These are phyloP conservation scores for Cephus cinctus DNA, from an alignment of 1,140 invertebrate genomes.

Conservation along the genomic window DNA sequence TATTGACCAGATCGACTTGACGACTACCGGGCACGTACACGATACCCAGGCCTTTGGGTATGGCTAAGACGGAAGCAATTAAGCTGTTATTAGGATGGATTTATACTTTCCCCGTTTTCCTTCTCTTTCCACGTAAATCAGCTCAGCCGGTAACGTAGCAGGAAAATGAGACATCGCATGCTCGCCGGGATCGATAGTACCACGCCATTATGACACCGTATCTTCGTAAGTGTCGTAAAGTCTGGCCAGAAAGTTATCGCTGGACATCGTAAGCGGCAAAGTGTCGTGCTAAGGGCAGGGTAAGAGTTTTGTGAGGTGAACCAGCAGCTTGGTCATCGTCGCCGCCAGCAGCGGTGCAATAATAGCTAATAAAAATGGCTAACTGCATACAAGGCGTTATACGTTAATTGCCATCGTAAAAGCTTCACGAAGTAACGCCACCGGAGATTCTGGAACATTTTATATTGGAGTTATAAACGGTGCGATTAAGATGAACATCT, in stretches of 20 bases:
- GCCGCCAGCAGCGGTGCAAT: too few species aligned
- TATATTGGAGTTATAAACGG: too few species aligned
- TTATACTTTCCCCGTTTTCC: background rate
- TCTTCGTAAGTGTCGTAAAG: constrained; percentile 1
- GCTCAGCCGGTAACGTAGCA: too few species aligned
- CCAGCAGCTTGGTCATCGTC: too few species aligned
- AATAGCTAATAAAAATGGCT: constrained; percentile 33
- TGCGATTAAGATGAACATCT: too few species aligned
- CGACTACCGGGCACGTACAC: too few species aligned
- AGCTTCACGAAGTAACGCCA: constrained; percentile 12
- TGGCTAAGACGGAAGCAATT: too few species aligned
- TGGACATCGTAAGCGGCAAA: constrained; percentile 3
- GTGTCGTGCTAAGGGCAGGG: constrained; percentile 3
- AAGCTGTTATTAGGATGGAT: background rate
- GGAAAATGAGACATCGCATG: too few species aligned
- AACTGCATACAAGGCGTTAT: constrained; percentile 25
- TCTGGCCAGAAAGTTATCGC: background rate
- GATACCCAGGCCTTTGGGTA: too few species aligned
- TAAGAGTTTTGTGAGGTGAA: background rate
- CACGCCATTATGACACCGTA: background rate
- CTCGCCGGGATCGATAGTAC: constrained; percentile 29
- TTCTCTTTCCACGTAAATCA: too few species aligned
- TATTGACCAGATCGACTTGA: too few species aligned
- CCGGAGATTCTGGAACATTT: too few species aligned
- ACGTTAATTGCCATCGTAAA: constrained; percentile 30